Base-by-base conservation (phyloP, 2,113 vertebrate genomes). In the Mesocricetus auratus region DNA sequence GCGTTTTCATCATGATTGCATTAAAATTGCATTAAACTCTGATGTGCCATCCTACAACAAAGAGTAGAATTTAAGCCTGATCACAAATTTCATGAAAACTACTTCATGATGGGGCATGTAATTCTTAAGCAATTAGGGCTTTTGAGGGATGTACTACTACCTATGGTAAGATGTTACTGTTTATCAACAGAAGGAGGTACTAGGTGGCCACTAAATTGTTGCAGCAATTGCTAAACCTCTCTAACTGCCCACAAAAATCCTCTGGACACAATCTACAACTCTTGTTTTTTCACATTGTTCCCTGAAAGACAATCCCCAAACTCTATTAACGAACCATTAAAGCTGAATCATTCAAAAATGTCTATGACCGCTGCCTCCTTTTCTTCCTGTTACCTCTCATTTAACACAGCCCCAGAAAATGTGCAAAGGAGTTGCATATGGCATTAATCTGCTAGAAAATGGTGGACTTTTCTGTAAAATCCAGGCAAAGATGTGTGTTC, bases 401-500 rank as follows among this genome's bases (percentile, higher is more conserved):
- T 92, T 92, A 92, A 87, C 16, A 78, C 71, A 92, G 96, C 91
- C 86, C 86, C 92, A 97, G 91, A 96, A 97, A 98, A 94, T 89
- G 2, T 92, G 96, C 96, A 97, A 96, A 0, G 64, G 92, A 96
- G 83, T 83, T 97, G 96, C 97, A 98, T 97, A 97, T 96, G 96
- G 82, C 97, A 97, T 98, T 97, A 5, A 92, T 96, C 96, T 53
- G 68, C 97, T 98, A 98, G 98, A 98, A 98, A 98, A 98, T 98
- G 98, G 98, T 98, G 97, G 98, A 96, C 97, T 98, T 97, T 98
- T 98, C 90, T 29, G 94, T 95, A 98, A 98, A 98, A 98, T 98
- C 97, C 97, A 98, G 98, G 97, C 97, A 98, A 97, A 97, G 98
- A 98, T 95, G 95, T 98, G 97, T 97, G 97, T 87, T 98, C 96